Base-by-base conservation (phyloP, 2,113 vertebrate genomes). In the Gyps fulvus region DNA sequence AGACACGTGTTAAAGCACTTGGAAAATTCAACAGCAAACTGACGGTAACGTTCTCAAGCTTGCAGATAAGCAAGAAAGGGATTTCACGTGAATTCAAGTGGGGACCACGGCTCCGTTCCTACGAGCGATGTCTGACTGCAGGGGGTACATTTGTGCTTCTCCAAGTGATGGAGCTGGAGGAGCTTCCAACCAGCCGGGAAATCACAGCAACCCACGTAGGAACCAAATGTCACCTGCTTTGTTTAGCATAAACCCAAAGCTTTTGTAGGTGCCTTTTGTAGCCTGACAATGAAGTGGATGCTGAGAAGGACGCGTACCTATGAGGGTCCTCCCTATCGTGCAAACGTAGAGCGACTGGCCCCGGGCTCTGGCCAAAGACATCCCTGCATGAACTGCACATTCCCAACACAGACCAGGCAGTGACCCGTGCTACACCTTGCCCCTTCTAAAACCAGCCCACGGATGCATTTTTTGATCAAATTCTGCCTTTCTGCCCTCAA, bases 81-180 rank as follows among this genome's bases (percentile, higher is more conserved):
- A 36, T 40, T 26, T 42, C 27, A 18, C 1, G 4, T 22, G 65
- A 16, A 38, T 40, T 26, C 23, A 15, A 5, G 62, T 4, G 50
- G 49, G 4, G 59, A 25, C 4, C 42, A 2, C 40, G 5, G 67
- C 49, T n/a, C 77, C 1, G 1, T 15, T 65, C 77, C 49, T 36
- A 11, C 43, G 47, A 50, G 38, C 3, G 5, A 10, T 8, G 3
- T 10, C 49, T 86, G 69, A 58, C 57, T 59, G 43, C 47, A 70
- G 67, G 50, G 81, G 91, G 79, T 57, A 71, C 7, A 17, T 20
- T 54, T 38, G 59, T 45, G 94, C 67, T 45, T 47, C 84, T 63
- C 81, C 61, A 4, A 95, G 92, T 47, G 91, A 91, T 57, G 79
- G 93, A 95, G 95, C 91, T 14, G 45, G 58, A 71, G 89, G 22